These are phyloP conservation scores for Oncorhynchus gorbuscha DNA, from an alignment of 2,113 vertebrate species.

Conservation along the genomic window DNA sequence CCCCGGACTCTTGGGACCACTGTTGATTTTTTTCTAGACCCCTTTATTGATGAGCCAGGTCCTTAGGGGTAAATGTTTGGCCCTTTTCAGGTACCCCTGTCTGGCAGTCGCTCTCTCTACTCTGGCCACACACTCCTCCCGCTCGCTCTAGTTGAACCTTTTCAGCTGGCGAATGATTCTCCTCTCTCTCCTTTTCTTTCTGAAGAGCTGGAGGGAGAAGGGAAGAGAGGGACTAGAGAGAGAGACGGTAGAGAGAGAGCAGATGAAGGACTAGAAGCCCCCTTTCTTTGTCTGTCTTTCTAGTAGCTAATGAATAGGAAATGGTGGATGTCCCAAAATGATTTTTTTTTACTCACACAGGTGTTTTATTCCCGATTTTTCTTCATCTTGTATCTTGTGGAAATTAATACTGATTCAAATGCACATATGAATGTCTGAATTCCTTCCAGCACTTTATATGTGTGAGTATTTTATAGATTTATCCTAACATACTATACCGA, in stretches of 20 bases:
- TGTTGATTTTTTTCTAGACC: conserved; percentile 51
- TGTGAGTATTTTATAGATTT: too few relatives aligned
- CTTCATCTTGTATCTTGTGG: background rate
- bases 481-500: too few relatives aligned
- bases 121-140: conserved; percentile 36
- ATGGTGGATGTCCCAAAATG: conserved; percentile 57
- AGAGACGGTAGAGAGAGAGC: conserved; percentile 41
- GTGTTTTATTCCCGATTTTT: conserved; percentile 29
- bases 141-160: conserved; percentile 71
- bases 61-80: conserved; percentile 72
- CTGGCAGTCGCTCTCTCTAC: conserved; percentile 53
- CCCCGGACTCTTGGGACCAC: conserved; percentile 67
- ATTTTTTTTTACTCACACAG: conserved; percentile 35
- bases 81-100: conserved; percentile 75
- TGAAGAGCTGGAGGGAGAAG: conserved; percentile 37
- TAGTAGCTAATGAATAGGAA: conserved; percentile 69
- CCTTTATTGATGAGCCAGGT: conserved; percentile 51
- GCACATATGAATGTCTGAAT: too few relatives aligned
- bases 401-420: too few relatives aligned
- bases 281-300: conserved; percentile 65
- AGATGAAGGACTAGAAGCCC: conserved; percentile 57
- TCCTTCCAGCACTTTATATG: too few relatives aligned
- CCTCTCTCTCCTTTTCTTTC: conserved; percentile 14
- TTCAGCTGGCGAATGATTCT: conserved; percentile 63
- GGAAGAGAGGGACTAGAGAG: conserved; percentile 38